A percentile compares a stretch with the other conserved stretches of the same genome.
Conservation (phyloP, 1,140 invertebrate genomes). For the Drosophila arizonae region DNA sequence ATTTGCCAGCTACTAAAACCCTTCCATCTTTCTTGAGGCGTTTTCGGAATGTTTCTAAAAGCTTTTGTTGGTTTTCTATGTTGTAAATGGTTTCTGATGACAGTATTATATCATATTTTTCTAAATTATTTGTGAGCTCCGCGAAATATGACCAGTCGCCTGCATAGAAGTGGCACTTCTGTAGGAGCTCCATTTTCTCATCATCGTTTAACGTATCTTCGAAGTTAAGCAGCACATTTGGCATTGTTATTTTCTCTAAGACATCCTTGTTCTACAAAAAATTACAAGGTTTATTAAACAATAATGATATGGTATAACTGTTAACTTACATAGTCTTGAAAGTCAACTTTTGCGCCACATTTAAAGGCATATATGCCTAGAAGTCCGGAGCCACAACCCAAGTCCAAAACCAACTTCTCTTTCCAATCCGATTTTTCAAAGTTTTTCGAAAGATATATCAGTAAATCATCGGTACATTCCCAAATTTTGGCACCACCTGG, state of each 20-base stretch:
- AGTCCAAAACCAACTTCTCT: constrained; percentile 87
- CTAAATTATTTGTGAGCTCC: constrained; percentile 82
- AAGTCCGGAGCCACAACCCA: constrained; percentile 94
- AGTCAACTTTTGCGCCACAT: constrained; percentile 88
- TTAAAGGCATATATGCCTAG: constrained; percentile 89
- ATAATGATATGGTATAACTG: not conserved
- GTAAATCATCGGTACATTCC: constrained; percentile 93
- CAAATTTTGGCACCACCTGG: constrained; percentile 94
- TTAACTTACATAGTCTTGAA: constrained; percentile 94
- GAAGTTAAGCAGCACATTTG: constrained; percentile 90
- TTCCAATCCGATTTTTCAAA: constrained; percentile 40
- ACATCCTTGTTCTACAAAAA: constrained; percentile 72
- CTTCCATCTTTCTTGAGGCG: constrained; percentile 87
- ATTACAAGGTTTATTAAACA: constrained; percentile 13
- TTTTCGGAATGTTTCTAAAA: constrained; percentile 87
- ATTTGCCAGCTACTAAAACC: constrained; percentile 91
- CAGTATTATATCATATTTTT: constrained; percentile 92
- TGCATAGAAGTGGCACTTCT: constrained; percentile 86
- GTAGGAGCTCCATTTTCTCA: constrained; percentile 77
- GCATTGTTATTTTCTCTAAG: constrained; percentile 86
- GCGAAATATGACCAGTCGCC: constrained; percentile 91
- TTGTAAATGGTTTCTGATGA: constrained; percentile 97
- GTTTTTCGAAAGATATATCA: constrained; percentile 85
- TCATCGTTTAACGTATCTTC: constrained; percentile 82
- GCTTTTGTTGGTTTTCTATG: constrained; percentile 89